Conservation (phyloP, 2,113 vertebrate genomes). For the Rhegmatorhina hoffmannsi region DNA sequence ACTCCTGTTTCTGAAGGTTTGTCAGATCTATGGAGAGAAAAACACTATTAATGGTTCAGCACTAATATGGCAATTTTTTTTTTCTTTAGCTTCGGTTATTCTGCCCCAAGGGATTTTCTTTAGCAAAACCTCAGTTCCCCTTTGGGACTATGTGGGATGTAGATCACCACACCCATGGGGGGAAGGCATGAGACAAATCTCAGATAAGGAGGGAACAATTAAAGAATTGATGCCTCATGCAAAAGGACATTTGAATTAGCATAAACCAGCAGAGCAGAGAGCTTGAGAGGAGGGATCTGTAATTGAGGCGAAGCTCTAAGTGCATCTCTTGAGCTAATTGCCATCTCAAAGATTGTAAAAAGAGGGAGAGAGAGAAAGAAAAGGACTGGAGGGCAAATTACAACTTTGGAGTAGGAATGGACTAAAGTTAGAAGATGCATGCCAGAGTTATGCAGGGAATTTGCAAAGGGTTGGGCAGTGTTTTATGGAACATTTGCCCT, state of each 20-base stretch:
- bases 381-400: conserved; percentile 48
- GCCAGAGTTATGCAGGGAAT: conserved; percentile 62
- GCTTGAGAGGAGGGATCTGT: conserved; percentile 38
- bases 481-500: conserved; percentile 69
- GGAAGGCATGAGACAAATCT: conserved; percentile 26
- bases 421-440: conserved; percentile 27
- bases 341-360: conserved; percentile 41
- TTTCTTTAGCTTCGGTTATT: background rate
- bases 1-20: background rate
- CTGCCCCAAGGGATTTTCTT: background rate
- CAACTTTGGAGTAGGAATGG: conserved; percentile 31
- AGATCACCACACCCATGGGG: conserved; percentile 44
- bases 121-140: background rate
- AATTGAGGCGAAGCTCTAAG: conserved; percentile 46
- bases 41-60: background rate
- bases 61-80: background rate
- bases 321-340: conserved; percentile 59
- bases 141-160: background rate
- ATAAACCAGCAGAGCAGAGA: background rate
- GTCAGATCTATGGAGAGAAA: background rate
- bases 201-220: conserved; percentile 42
- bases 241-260: conserved; percentile 40
- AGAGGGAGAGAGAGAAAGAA: background rate
- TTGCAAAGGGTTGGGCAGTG: conserved; percentile 21
- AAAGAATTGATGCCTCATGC: conserved; percentile 45